phyloP scores from a whole-genome alignment of 2,113 vertebrate species.

The Colinus virginianus region DNA sequence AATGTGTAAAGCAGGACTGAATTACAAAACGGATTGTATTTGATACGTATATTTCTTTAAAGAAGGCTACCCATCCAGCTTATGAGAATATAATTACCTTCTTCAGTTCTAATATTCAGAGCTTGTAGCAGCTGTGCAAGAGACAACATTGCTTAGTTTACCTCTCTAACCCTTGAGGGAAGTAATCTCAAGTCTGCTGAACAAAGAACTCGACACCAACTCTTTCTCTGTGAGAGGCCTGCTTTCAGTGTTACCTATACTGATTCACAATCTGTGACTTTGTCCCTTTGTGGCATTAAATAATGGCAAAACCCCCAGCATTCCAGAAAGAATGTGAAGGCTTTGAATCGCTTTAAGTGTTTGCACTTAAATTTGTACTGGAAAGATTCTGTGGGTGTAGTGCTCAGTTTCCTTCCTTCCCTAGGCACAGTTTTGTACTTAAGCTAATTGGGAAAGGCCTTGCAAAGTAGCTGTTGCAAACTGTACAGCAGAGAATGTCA shows the following conservation, averaged over 20 bases:
- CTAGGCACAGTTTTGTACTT: background rate
- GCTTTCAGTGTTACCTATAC: background rate
- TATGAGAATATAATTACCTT: background rate
- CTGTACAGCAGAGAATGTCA: background rate
- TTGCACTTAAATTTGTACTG: background rate
- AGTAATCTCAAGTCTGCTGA: background rate
- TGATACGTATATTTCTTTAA: background rate
- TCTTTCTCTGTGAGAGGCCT: background rate
- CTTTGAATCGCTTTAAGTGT: background rate
- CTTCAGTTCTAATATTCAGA: fast-evolving
- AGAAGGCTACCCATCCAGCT: background rate
- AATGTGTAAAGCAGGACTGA: background rate
- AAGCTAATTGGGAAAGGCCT: background rate
- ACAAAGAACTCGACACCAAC: background rate
- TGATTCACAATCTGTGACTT: background rate
- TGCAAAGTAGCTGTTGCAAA: background rate
- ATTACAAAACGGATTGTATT: background rate
- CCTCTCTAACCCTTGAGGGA: background rate
- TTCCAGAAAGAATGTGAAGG: background rate
- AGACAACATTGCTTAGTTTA: background rate
- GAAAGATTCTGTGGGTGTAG: background rate
- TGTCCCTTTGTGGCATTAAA: background rate
- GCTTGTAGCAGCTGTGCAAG: background rate
- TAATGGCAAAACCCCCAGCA: background rate
- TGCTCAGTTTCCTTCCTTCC: background rate